A percentile compares a stretch with the other conserved stretches of the same genome.
Conservation (phyloP, 2,888 invertebrate genomes). For the Phalera bucephala region DNA sequence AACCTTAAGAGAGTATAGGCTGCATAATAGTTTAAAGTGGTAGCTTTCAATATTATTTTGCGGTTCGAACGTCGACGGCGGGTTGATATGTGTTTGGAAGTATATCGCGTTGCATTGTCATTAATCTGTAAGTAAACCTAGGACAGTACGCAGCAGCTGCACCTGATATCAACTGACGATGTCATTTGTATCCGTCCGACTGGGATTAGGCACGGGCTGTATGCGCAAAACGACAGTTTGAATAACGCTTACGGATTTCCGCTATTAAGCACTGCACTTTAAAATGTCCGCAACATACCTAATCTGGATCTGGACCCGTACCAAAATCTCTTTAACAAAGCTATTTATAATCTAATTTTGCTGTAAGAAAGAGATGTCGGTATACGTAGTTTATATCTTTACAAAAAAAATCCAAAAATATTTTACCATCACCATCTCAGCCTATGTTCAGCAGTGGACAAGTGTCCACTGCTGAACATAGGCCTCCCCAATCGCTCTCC, state of each 20-base stretch:
- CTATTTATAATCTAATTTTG: no score
- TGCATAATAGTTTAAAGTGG: no score
- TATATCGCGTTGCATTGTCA: conserved; percentile 62
- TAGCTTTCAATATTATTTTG: conserved; percentile 34
- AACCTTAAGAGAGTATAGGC: no score
- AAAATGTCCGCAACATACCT: conserved; percentile 24
- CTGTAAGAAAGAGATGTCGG: no score
- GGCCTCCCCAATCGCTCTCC: no score
- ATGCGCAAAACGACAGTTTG: conserved; percentile 50
- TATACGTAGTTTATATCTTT: no score
- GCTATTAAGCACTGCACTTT: conserved; percentile 25
- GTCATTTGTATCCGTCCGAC: conserved; percentile 67
- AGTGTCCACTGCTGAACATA: no score
- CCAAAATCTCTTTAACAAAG: no score
- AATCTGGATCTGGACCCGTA: no score
- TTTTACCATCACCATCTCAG: no score
- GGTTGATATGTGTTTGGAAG: conserved; percentile 49
- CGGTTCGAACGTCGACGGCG: conserved; percentile 32
- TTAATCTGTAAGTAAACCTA: conserved; percentile 71
- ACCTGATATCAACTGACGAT: conserved; percentile 70
- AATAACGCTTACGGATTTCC: conserved; percentile 51
- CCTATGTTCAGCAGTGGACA: no score
- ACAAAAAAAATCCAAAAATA: no score
- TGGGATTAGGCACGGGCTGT: conserved; percentile 51
- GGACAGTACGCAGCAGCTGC: conserved; percentile 58